A percentile compares a stretch with the other conserved stretches of the same genome.
Conservation (phyloP, 2,888 invertebrate genomes). For the Synergus umbraculus region DNA sequence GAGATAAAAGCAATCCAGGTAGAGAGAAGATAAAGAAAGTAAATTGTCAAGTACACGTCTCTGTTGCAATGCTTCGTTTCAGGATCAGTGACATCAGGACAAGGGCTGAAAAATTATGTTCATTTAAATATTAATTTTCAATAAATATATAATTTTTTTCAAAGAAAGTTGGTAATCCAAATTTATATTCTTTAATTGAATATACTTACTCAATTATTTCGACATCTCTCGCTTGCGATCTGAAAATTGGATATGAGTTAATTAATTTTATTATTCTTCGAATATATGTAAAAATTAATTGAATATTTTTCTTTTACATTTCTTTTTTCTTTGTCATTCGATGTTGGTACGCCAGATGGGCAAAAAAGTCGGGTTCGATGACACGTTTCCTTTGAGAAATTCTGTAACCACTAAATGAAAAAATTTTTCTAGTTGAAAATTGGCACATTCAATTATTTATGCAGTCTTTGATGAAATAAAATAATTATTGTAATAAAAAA, state of each 20-base stretch:
- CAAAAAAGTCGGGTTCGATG: conserved; percentile 14
- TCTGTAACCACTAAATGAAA: neutral
- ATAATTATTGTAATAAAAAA: neutral
- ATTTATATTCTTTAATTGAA: neutral
- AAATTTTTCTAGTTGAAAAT: neutral
- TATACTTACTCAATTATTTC: neutral
- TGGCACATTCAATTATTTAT: neutral
- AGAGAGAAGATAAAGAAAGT: conserved; percentile 11
- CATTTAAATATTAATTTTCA: no score
- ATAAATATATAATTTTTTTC: neutral
- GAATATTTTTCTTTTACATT: neutral
- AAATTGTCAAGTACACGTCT: conserved; percentile 28
- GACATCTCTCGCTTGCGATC: neutral
- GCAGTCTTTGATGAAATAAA: neutral
- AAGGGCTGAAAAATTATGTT: neutral
- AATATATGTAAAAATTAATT: neutral
- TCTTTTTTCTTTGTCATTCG: neutral
- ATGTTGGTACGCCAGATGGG: conserved; percentile 10
- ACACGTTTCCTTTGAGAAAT: neutral
- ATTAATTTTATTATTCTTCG: neutral
- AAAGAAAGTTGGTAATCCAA: neutral
- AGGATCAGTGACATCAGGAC: neutral
- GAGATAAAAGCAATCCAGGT: conserved; percentile 14
- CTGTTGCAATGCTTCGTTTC: neutral
- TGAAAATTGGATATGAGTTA: neutral